phyloP scores from a whole-genome alignment of 2,888 invertebrate species.

The Lasioglossum marginatum region DNA sequence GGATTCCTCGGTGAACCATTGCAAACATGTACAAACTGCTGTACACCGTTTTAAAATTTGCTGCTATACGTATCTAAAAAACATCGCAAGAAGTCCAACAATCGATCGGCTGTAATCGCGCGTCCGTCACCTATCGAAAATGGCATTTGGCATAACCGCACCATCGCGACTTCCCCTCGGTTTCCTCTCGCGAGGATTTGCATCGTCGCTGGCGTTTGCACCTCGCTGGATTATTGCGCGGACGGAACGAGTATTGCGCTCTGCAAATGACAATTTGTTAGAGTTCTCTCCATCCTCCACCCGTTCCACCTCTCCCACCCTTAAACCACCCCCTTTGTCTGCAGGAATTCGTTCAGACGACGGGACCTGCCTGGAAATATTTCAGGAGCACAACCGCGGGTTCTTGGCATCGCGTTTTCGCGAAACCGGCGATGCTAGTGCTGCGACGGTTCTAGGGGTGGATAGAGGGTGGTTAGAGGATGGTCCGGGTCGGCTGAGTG shows the following conservation, averaged over 20 bases:
- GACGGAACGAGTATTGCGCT: conserved; percentile 71
- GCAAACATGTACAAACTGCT: too few relatives aligned
- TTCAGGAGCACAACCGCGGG: background rate
- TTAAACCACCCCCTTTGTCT: background rate
- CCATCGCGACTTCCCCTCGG: background rate
- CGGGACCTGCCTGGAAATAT: background rate
- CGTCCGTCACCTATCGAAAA: background rate
- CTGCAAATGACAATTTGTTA: conserved; percentile 74
- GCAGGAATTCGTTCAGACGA: background rate
- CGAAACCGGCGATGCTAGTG: background rate
- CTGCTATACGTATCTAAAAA: too few relatives aligned
- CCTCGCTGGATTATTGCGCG: conserved; percentile 69
- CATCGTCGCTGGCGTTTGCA: background rate
- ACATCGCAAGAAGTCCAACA: background rate
- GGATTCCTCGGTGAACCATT: conserved; percentile 59
- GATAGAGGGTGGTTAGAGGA: background rate
- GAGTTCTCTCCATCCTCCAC: conserved; percentile 52
- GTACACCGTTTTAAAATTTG: too few relatives aligned
- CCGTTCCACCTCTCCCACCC: background rate
- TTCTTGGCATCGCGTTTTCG: background rate
- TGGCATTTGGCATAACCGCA: background rate
- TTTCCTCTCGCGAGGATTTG: background rate
- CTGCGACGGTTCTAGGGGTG: background rate
- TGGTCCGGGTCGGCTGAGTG: background rate
- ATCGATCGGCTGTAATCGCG: background rate